These are phyloP conservation scores for Nicator chloris DNA, from an alignment of 2,113 vertebrate genomes.

Conservation along the genomic window DNA sequence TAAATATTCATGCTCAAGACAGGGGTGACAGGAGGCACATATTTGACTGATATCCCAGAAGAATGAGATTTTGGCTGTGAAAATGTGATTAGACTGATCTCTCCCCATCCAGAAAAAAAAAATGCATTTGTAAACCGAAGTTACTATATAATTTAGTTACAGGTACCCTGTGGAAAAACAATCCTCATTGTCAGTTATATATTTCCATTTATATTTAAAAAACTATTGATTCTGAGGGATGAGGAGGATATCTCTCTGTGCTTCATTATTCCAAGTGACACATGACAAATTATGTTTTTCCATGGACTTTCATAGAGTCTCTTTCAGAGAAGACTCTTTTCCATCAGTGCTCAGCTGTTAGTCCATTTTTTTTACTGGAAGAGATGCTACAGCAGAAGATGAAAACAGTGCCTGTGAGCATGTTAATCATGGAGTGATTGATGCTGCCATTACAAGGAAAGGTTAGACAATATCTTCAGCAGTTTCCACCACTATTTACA, in stretches of 20 bases:
- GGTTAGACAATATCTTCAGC: constrained; percentile 7
- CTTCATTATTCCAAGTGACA: background rate
- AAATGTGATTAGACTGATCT: background rate
- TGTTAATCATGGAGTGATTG: background rate
- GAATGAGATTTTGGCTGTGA: background rate
- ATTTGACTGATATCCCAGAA: background rate
- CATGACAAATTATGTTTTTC: constrained; percentile 3
- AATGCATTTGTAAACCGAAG: background rate
- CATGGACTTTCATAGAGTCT: background rate
- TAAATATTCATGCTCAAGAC: background rate
- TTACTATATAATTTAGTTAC: background rate
- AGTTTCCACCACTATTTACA: background rate
- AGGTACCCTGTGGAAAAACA: background rate
- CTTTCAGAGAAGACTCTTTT: background rate
- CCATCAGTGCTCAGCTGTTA: background rate
- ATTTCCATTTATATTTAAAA: background rate
- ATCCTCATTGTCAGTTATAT: background rate
- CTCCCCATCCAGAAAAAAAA: background rate
- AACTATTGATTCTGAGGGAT: background rate
- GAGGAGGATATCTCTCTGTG: background rate
- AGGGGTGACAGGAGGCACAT: background rate
- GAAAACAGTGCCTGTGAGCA: background rate
- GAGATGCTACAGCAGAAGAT: background rate
- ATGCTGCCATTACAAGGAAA: background rate
- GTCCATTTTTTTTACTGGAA: background rate